Conservation (phyloP, 2,888 invertebrate species). For the Acleris cristana region DNA sequence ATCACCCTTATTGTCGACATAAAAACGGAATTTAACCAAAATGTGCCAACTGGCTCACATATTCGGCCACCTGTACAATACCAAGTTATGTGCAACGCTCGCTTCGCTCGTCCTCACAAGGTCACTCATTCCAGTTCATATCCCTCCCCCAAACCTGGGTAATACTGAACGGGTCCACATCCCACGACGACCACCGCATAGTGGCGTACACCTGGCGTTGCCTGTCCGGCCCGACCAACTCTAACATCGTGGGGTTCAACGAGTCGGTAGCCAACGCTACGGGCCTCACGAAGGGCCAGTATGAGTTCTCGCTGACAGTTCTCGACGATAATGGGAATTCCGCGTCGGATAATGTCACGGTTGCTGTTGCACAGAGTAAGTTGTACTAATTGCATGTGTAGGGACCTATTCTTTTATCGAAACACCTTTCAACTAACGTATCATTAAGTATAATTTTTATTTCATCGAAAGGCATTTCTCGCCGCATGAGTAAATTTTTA, state of each 20-base stretch:
- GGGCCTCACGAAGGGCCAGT: slow-evolving; percentile 92
- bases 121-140: slow-evolving; percentile 84
- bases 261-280: slow-evolving; percentile 90
- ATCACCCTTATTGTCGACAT: too few relatives aligned
- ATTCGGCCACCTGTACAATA: too few relatives aligned
- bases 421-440: too few relatives aligned
- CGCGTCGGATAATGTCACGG: slow-evolving; percentile 88
- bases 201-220: slow-evolving; percentile 93
- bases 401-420: too few relatives aligned
- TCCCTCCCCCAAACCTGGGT: slow-evolving; percentile 93
- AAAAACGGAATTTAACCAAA: too few relatives aligned
- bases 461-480: too few relatives aligned
- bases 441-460: too few relatives aligned
- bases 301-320: slow-evolving; percentile 91
- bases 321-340: slow-evolving; percentile 93
- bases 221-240: slow-evolving; percentile 87
- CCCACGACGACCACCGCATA: slow-evolving; percentile 93
- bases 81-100: background rate
- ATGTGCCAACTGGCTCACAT: too few relatives aligned
- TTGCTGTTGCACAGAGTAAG: slow-evolving; percentile 94
- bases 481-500: too few relatives aligned
- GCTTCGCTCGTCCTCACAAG: too few relatives aligned
- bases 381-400: slow-evolving; percentile 11
- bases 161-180: slow-evolving; percentile 90
- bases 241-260: slow-evolving; percentile 80